These are phyloP conservation scores for Taeniopygia guttata DNA, from an alignment of 2,797 vertebrate species.

Conservation along the genomic window DNA sequence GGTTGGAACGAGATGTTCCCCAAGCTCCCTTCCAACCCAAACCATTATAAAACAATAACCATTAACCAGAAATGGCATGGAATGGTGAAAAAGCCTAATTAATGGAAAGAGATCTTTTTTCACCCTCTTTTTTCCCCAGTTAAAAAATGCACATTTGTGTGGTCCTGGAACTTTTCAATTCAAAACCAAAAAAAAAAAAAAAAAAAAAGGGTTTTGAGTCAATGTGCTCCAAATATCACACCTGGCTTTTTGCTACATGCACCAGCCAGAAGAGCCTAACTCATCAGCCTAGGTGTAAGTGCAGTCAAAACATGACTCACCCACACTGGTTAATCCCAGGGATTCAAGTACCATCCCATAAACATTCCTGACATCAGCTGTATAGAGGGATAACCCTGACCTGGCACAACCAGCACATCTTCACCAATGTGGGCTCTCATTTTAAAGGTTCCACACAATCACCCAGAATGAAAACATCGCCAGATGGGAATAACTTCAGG, in stretches of 20 bases:
- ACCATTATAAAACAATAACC: not conserved
- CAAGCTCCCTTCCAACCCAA: not conserved
- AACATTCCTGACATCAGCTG: not conserved
- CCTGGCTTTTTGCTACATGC: not conserved
- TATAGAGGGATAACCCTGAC: not conserved
- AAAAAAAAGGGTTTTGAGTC: not conserved
- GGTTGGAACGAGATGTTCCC: not conserved
- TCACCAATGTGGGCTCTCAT: not conserved
- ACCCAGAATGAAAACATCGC: not conserved
- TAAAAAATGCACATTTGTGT: rapidly evolving
- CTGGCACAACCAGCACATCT: not conserved
- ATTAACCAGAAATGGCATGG: not conserved
- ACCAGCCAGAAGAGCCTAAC: not conserved
- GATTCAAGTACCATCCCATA: not conserved
- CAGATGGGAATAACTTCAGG: not conserved
- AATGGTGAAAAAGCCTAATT: not conserved
- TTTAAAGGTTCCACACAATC: not conserved
- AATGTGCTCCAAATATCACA: not conserved
- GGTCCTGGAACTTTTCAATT: not conserved
- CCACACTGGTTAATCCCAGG: not conserved
- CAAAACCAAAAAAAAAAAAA: not conserved
- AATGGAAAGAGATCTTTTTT: not conserved
- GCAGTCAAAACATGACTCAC: not conserved
- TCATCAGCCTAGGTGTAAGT: not conserved
- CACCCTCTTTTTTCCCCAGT: rapidly evolving